Conservation (phyloP, 2,797 vertebrate genomes). For the Brotula barbata region DNA sequence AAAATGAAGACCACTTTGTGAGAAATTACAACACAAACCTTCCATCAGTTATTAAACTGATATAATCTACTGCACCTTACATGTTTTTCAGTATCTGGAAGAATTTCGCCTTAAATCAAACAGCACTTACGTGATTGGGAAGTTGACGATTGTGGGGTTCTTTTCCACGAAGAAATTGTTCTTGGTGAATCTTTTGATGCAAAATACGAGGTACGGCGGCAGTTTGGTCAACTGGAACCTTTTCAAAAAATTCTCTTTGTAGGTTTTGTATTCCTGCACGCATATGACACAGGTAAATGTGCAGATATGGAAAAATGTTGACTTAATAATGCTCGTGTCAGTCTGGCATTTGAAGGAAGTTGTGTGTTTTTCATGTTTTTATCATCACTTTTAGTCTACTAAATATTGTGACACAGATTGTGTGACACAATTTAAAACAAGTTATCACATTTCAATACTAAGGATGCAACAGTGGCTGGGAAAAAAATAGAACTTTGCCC, state of each 20-base stretch:
- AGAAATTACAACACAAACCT: too few relatives aligned
- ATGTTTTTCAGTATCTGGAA: too few relatives aligned
- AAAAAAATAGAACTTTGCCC: too few relatives aligned
- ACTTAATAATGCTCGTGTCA: background rate
- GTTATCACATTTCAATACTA: too few relatives aligned
- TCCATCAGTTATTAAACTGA: too few relatives aligned
- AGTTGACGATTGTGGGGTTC: conserved; percentile 98
- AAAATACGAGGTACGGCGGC: conserved; percentile 96
- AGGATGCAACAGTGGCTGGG: too few relatives aligned
- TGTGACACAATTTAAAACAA: too few relatives aligned
- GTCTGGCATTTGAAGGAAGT: background rate
- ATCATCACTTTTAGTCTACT: too few relatives aligned
- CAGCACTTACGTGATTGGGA: conserved; percentile 92
- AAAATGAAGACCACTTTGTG: background rate
- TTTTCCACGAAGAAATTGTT: conserved; percentile 99
- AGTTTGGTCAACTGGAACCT: conserved; percentile 94
- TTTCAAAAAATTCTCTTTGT: conserved; percentile 98
- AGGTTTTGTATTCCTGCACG: conserved; percentile 95
- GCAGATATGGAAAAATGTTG: background rate
- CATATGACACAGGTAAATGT: conserved; percentile 12
- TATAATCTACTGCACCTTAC: too few relatives aligned
- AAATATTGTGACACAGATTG: too few relatives aligned
- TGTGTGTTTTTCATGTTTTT: too few relatives aligned
- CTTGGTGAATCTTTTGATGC: conserved; percentile 98
- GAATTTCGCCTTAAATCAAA: too few relatives aligned